Percentiles rank a stretch among this genome's conserved stretches.
Conservation (phyloP, 2,797 vertebrate species). For the Siniperca scherzeri region DNA sequence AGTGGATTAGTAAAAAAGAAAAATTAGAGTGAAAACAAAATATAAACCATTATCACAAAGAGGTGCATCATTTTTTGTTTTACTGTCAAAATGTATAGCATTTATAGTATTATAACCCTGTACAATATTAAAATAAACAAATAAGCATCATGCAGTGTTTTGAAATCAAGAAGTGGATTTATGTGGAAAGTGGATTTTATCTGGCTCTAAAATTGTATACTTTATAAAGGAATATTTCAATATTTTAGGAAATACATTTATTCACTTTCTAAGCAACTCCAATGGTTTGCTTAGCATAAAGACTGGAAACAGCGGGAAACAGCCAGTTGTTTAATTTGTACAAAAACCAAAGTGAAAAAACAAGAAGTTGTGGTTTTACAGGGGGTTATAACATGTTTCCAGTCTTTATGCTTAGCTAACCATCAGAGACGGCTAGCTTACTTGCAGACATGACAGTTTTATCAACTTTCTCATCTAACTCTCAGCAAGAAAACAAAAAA, state of each 20-base stretch:
- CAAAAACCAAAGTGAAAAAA: not conserved
- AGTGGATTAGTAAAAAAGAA: not conserved
- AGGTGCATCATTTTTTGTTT: not conserved
- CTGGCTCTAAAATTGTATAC: conserved; percentile 1
- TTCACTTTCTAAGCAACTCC: not conserved
- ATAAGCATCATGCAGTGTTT: not conserved
- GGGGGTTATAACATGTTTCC: not conserved
- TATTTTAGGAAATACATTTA: not conserved
- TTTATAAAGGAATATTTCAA: not conserved
- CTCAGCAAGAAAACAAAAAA: not conserved
- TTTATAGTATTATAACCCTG: not conserved
- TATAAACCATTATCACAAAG: not conserved
- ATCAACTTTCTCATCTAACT: too few species aligned
- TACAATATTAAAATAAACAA: not conserved
- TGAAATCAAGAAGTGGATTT: not conserved
- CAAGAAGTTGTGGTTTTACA: not conserved
- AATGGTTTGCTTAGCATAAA: not conserved
- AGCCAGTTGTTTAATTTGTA: not conserved
- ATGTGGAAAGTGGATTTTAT: not conserved
- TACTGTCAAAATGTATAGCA: not conserved
- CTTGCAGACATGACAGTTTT: not conserved
- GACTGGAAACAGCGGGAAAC: not conserved
- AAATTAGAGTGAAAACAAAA: not conserved
- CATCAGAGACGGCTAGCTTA: too few species aligned
- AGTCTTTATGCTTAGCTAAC: not conserved